phyloP scores from a whole-genome alignment of 2,797 vertebrate genomes.

The Pipistrellus nathusii region DNA sequence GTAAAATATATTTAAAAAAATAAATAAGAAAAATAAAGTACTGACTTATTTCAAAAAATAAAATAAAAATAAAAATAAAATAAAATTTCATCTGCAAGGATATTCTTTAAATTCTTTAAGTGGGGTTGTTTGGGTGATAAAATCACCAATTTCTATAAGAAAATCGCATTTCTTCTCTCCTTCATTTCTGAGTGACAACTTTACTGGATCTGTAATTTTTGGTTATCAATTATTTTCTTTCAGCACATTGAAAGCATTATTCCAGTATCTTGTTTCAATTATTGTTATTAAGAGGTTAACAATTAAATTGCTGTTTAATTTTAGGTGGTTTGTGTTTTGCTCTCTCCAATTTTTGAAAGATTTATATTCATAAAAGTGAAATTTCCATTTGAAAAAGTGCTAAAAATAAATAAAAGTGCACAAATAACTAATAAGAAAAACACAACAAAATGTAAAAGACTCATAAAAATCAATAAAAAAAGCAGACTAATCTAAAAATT shows the following conservation, averaged over 20 bases:
- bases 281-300: neutral
- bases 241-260: neutral
- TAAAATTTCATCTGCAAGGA: neutral
- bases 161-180: neutral
- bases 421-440: neutral
- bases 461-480: slow-evolving; percentile 8
- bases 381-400: neutral
- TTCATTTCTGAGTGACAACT: neutral
- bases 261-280: neutral
- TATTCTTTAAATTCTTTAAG: neutral
- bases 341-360: neutral
- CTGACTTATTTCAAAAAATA: too few species aligned
- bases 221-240: neutral
- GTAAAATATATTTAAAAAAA: too few species aligned
- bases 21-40: too few species aligned
- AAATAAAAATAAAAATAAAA: too few species aligned
- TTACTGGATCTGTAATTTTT: neutral
- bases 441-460: neutral
- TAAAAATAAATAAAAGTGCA: neutral
- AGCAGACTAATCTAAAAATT: neutral
- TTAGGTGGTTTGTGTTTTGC: neutral
- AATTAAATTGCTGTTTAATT: neutral
- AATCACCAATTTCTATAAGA: neutral
- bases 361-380: slow-evolving; percentile 14
- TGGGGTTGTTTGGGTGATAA: neutral